Evolutionary conservation across 2,888 invertebrate genomes (phyloP), one percentile per base, ranked within the genome.

Genomic region (Eupeodes luniger): DNA sequence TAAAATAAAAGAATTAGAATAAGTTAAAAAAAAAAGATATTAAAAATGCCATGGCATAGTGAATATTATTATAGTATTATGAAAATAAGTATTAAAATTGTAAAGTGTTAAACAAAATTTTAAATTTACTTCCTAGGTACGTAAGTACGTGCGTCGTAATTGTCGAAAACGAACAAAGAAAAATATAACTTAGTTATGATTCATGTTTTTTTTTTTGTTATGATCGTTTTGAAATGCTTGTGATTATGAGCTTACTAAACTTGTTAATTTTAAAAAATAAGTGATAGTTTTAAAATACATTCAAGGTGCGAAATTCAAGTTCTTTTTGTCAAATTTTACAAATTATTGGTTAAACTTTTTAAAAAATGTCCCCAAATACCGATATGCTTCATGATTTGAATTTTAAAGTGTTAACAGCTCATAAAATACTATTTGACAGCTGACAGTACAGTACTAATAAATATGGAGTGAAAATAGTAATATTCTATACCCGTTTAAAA

Each of bases 71-170:
- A 82, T 76, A 82, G 83, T 80, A 81, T 81, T 87, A 84, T 75
- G 55, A 69, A 57, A 40, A 83, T 78, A 87, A 87, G 84, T 88
- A 88, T 88, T 88, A 74, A 74, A 88, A 85, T 76, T 85, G 78
- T 79, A 83, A 82, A 87, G 78, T 85, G 88, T 88, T 81, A 61
- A 55, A 27, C 27, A 27, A 72, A 75, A 27, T 57, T 79, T 80
- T 83, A 49, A 83, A 72, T 81, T 79, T 67, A 5, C 19, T 66
- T n/a, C 53, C 12, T 51, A 53, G 47, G 16, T 66, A 47, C 7
- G 4, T 49, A 59, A 12, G 57, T 59, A 34, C 34, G 27, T 27
- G 12, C 16, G 47, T 64, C 19, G 64, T 47, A 16, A 40, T 53
- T 53, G 53, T 69, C n/a, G 40, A 40, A 59, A 34, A 34, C 59